Conservation (phyloP, 2,113 vertebrate genomes). For the Beaufortia kweichowensis region DNA sequence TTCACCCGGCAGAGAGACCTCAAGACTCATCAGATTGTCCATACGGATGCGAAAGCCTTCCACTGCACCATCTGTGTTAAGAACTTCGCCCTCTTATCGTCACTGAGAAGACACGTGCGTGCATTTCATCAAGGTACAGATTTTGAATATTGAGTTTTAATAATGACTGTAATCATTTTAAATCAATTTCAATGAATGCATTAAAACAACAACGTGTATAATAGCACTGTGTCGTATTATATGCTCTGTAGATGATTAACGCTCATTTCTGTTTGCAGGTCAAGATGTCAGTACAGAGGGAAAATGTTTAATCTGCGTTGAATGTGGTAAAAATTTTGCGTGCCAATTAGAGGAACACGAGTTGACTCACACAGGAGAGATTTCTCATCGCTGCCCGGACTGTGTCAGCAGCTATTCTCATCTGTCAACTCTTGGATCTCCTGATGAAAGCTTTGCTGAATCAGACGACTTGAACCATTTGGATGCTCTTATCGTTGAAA, state of each 20-base stretch:
- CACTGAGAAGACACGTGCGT: constrained; percentile 31
- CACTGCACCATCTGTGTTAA: constrained; percentile 29
- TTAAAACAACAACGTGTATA: too few relatives aligned
- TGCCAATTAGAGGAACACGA: constrained; percentile 31
- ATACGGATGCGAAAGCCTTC: not conserved
- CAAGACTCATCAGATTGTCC: constrained; percentile 28
- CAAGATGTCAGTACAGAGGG: constrained; percentile 26
- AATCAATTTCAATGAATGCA: too few relatives aligned
- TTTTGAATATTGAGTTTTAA: not conserved
- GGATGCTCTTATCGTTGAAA: not conserved
- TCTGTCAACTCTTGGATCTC: not conserved
- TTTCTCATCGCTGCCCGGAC: constrained; percentile 33
- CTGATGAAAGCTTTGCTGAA: not conserved
- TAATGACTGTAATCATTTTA: too few relatives aligned
- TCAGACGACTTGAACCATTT: not conserved
- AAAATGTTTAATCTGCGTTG: constrained; percentile 24
- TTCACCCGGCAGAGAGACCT: constrained; percentile 24
- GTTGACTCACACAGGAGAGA: constrained; percentile 33
- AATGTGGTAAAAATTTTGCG: constrained; percentile 28
- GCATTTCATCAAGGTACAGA: constrained; percentile 29
- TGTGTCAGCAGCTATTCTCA: not conserved
- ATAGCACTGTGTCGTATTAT: too few relatives aligned
- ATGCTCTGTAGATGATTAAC: too few relatives aligned
- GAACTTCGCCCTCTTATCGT: constrained; percentile 12
- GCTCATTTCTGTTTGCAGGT: constrained; percentile 14